A percentile compares a stretch with the other conserved stretches of the same genome.
Evolutionary conservation across 2,113 vertebrate genomes (phyloP).

Genomic region (Rhegmatorhina hoffmannsi): DNA sequence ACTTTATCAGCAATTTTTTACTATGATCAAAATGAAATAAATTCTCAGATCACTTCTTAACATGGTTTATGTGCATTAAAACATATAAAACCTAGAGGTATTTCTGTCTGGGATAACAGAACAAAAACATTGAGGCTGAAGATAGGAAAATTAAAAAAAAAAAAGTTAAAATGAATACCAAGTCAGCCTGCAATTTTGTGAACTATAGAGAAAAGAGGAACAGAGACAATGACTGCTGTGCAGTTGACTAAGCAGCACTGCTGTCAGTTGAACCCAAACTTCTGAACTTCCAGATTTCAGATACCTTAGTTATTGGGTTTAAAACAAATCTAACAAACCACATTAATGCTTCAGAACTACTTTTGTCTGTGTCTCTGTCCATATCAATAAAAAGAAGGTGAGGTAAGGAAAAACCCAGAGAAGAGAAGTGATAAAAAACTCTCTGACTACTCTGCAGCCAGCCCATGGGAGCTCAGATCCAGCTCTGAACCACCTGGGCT

Average conservation of each 20-base stretch:
- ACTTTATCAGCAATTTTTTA: background rate
- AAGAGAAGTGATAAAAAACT: background rate
- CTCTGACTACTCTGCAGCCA: background rate
- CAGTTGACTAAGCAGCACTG: background rate
- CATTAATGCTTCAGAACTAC: background rate
- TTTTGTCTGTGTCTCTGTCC: fast-evolving
- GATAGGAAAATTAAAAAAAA: background rate
- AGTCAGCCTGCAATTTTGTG: background rate
- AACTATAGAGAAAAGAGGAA: background rate
- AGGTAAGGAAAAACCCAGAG: background rate
- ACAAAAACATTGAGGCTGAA: background rate
- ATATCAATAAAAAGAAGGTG: background rate
- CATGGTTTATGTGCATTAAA: background rate
- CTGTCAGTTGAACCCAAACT: background rate
- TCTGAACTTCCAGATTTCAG: background rate
- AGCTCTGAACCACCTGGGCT: background rate
- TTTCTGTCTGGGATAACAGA: background rate
- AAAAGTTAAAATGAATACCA: background rate
- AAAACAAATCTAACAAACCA: background rate
- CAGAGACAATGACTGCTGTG: background rate
- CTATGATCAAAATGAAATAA: background rate
- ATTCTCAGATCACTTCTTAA: background rate
- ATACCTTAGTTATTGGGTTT: background rate
- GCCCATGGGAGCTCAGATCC: background rate
- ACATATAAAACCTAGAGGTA: background rate